Conservation (phyloP, 2,888 invertebrate species). For the Gastracanthus pulcherrimus region DNA sequence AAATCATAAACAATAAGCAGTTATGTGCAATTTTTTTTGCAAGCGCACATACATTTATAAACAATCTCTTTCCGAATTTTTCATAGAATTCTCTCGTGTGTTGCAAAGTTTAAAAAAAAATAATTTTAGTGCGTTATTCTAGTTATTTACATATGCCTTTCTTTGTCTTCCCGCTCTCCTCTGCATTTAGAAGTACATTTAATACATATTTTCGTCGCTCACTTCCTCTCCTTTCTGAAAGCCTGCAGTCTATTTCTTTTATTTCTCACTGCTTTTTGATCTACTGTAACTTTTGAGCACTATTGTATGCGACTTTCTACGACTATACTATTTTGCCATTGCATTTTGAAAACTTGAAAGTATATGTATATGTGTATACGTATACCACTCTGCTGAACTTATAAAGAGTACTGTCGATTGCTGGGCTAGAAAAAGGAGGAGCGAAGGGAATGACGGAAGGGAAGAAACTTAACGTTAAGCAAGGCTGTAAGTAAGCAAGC, state of each 20-base stretch:
- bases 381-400: slow-evolving; percentile 5
- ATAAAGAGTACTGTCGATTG: slow-evolving; percentile 27
- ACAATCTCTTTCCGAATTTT: slow-evolving; percentile 53
- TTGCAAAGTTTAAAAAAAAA: slow-evolving; percentile 28
- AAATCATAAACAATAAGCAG: background rate
- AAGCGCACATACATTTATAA: slow-evolving; percentile 39
- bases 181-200: slow-evolving; percentile 52
- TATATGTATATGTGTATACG: slow-evolving; percentile 4
- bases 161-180: slow-evolving; percentile 56
- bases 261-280: slow-evolving; percentile 53
- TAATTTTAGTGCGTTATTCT: slow-evolving; percentile 32
- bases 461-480: slow-evolving; percentile 8
- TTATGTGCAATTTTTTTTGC: slow-evolving; percentile 54
- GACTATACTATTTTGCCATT: slow-evolving; percentile 43
- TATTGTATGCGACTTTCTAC: slow-evolving; percentile 47
- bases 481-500: slow-evolving; percentile 46
- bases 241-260: slow-evolving; percentile 54
- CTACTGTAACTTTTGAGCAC: slow-evolving; percentile 48
- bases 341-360: slow-evolving; percentile 38
- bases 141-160: slow-evolving; percentile 52
- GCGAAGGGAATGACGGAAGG: slow-evolving; percentile 48
- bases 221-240: slow-evolving; percentile 56
- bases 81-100: slow-evolving; percentile 44
- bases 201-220: slow-evolving; percentile 55
- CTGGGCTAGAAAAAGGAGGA: slow-evolving; percentile 49